These are phyloP conservation scores for Lasius platythorax DNA, from an alignment of 2,888 invertebrate species.

Conservation along the genomic window DNA sequence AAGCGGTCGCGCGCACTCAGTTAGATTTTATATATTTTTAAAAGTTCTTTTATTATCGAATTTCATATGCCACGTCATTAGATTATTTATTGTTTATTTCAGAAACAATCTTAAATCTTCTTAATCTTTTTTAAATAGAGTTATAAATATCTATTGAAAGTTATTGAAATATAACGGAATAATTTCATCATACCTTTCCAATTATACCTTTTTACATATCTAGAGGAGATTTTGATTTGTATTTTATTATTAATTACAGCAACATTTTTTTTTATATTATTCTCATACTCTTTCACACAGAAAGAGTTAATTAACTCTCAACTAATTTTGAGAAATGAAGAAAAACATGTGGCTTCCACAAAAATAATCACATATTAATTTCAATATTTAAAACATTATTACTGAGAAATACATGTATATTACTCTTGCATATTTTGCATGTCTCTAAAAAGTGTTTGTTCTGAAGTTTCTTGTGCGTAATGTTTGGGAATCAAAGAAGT, in stretches of 20 bases:
- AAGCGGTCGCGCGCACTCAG: neutral
- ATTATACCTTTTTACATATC: neutral
- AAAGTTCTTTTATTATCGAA: neutral
- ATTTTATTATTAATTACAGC: neutral
- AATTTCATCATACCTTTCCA: neutral
- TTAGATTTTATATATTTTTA: neutral
- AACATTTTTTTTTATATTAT: neutral
- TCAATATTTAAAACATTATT: constrained; percentile 20
- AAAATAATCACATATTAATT: neutral
- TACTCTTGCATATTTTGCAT: neutral
- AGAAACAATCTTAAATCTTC: neutral
- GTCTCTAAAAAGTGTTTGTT: neutral
- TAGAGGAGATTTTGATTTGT: neutral
- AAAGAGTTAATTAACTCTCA: neutral
- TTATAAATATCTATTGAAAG: neutral
- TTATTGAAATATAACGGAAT: neutral
- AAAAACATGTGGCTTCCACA: constrained; percentile 4
- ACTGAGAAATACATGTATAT: neutral
- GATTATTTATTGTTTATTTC: neutral
- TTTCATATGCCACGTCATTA: neutral
- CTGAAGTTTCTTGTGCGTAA: too few species aligned
- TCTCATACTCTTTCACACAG: neutral
- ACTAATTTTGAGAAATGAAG: neutral
- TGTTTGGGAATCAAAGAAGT: neutral
- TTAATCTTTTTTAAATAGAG: neutral